These are phyloP conservation scores for Drosophila miranda DNA, from an alignment of 1,140 invertebrate genomes.

Conservation along the genomic window DNA sequence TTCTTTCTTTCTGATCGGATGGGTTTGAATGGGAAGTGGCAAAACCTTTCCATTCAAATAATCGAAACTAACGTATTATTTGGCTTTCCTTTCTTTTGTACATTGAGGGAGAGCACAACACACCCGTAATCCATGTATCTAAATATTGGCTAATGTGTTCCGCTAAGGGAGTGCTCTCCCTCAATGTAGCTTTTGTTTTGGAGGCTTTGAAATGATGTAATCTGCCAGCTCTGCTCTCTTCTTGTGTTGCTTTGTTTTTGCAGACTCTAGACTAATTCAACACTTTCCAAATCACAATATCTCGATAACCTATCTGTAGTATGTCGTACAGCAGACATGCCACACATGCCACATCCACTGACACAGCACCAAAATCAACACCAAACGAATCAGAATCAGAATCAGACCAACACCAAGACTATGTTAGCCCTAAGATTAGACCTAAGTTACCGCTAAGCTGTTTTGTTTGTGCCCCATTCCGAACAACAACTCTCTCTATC, in stretches of 20 bases:
- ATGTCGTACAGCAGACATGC: conserved; percentile 28
- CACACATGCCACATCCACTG: conserved; percentile 8
- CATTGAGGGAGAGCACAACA: too few species aligned
- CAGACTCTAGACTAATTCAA: conserved; percentile 80
- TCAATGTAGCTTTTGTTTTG: background rate
- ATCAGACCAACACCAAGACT: conserved; percentile 45
- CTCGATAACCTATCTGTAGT: conserved; percentile 81
- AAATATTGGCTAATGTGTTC: too few species aligned
- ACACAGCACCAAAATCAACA: conserved; percentile 44
- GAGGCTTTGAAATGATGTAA: conserved; percentile 48
- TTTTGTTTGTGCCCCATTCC: conserved; percentile 17
- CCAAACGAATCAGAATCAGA: conserved; percentile 29
- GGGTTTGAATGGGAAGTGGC: background rate
- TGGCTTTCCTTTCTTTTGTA: too few species aligned
- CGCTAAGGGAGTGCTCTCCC: too few species aligned
- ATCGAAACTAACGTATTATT: background rate
- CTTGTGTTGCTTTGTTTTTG: conserved; percentile 67
- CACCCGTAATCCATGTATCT: too few species aligned
- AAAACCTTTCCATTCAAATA: conserved; percentile 1
- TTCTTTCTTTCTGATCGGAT: background rate
- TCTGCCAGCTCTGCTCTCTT: conserved; percentile 54
- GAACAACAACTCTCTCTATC: conserved; percentile 58
- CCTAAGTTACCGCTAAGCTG: conserved; percentile 48
- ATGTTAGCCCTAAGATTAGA: conserved; percentile 19
- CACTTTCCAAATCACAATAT: conserved; percentile 82